Conservation (phyloP, 2,113 vertebrate species). For the Channa argus region DNA sequence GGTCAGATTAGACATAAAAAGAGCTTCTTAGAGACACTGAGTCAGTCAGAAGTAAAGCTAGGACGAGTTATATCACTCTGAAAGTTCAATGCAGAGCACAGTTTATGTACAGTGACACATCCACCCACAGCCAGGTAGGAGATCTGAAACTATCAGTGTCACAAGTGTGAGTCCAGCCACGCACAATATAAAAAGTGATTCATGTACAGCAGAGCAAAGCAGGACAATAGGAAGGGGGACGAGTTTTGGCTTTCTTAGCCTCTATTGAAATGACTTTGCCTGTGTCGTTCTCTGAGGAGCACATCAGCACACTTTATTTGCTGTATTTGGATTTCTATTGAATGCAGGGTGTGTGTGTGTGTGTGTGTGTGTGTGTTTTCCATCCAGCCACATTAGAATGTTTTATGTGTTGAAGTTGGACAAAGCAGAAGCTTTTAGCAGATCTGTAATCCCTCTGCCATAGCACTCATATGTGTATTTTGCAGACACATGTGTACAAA, state of each 20-base stretch:
- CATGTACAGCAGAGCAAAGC: not conserved
- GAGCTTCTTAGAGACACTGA: no score
- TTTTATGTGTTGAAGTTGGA: conserved; percentile 43
- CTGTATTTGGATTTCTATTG: conserved; percentile 29
- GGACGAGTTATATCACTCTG: no score
- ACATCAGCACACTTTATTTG: conserved; percentile 31
- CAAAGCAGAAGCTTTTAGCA: conserved; percentile 29
- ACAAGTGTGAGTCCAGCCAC: not conserved
- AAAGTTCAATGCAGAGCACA: no score
- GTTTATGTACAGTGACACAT: not conserved
- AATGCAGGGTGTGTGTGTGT: not conserved
- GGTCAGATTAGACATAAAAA: no score
- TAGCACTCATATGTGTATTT: conserved; percentile 2
- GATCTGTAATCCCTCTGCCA: conserved; percentile 23
- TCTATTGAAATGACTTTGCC: conserved; percentile 15
- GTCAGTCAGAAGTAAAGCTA: no score
- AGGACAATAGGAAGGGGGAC: conserved; percentile 4
- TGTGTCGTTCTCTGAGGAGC: conserved; percentile 20
- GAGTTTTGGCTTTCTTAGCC: conserved; percentile 1
- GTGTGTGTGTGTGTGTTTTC: conserved; percentile 1
- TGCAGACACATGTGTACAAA: not conserved
- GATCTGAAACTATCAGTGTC: not conserved
- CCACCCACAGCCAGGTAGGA: not conserved
- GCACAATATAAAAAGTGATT: not conserved
- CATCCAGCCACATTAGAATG: conserved; percentile 25